Evolutionary conservation across 2,113 vertebrate species (phyloP), one percentile per base, ranked within the genome.

Genomic region (Xenus cinereus): DNA sequence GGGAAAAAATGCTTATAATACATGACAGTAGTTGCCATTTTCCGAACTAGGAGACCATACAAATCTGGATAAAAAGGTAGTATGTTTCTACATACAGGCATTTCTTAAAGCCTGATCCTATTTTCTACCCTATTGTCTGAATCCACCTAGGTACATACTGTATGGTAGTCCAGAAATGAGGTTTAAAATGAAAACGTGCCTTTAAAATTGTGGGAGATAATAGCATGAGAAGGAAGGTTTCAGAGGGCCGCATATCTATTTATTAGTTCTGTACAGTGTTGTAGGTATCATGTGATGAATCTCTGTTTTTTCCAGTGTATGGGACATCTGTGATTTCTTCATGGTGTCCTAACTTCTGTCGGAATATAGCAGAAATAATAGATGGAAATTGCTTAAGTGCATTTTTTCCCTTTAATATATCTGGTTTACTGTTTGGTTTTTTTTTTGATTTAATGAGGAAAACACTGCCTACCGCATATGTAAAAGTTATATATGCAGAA

Each of bases 11-110:
- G 17, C 46, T 77, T 78, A 2, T 11, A 53, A 35, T 10, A 12
- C 1, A 2, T 3, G 12, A 27, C 46, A 84, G 6, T 0, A 0
- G 14, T 72, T 95, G 14, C 13, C 6, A 23, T 54, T 86, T 83
- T 37, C 32, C 51, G 59, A 60, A 39, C 33, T 41, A 43, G 28
- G 17, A 84, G 24, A 16, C 39, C 27, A 8, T 63, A 41, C 27
- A 74, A 64, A 51, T 75, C 18, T 51, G 45, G 35, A 48, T 87
- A 21, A 22, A 69, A 89, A 59, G 7, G 12, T 39, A 59, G 3
- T 62, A 2, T 69, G 10, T 35, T 74, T 71, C 77, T 10, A 30
- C 19, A 4, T 30, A 60, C 37, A 79, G 35, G 14, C 48, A 72
- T 51, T 96, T 87, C 57, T 82, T 82, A 43, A 81, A 63, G 46